Evolutionary conservation across 2,113 vertebrate species (phyloP).

Genomic region (Cryptoleucopteryx plumbea): DNA sequence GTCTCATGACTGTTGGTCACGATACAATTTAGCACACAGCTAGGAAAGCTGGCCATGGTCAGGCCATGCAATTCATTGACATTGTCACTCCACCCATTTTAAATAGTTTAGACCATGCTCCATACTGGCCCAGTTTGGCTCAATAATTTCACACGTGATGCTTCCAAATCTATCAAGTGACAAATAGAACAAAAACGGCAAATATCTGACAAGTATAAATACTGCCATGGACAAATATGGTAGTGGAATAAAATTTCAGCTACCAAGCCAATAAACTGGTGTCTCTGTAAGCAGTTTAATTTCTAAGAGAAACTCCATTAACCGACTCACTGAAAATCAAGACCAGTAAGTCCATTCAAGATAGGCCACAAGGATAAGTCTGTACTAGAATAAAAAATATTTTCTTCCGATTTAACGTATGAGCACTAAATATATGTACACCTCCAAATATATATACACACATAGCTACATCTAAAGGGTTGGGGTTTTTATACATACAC

Average conservation of each 20-base stretch:
- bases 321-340: neutral
- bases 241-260: neutral
- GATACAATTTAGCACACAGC: fast-evolving
- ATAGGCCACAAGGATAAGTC: neutral
- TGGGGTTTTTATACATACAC: too few species aligned
- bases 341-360: neutral
- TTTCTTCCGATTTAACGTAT: neutral
- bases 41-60: neutral
- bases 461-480: neutral
- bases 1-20: neutral
- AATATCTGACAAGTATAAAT: neutral
- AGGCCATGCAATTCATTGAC: neutral
- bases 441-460: neutral
- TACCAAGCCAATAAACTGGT: neutral
- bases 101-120: neutral
- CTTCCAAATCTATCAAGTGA: neutral
- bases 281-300: neutral
- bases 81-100: too few species aligned
- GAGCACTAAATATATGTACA: neutral
- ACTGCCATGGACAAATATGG: neutral
- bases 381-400: neutral
- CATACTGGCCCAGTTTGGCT: neutral
- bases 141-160: fast-evolving
- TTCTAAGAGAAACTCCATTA: neutral
- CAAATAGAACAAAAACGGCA: neutral